phyloP scores from a whole-genome alignment of 2,113 vertebrate genomes.

The Gracilinanus agilis region DNA sequence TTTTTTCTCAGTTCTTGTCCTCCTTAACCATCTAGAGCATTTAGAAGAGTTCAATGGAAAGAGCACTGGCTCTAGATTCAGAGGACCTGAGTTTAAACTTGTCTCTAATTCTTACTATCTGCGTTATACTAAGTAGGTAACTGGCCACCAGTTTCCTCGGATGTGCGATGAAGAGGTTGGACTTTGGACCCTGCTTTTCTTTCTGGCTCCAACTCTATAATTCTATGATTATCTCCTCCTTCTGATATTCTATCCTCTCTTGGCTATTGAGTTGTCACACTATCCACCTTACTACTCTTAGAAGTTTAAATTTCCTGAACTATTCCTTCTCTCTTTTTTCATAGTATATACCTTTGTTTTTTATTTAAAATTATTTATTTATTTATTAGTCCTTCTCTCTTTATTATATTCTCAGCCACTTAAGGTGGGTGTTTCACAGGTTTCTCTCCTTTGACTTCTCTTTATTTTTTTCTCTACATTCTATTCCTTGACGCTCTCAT shows the following conservation, averaged over 20 bases:
- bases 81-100: not conserved
- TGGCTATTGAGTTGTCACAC: not conserved
- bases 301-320: not conserved
- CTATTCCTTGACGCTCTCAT: not conserved
- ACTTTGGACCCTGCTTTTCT: not conserved
- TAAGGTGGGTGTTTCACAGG: not conserved
- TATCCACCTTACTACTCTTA: not conserved
- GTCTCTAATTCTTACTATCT: not conserved
- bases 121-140: not conserved
- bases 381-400: not conserved
- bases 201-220: not conserved
- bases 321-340: not conserved
- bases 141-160: not conserved
- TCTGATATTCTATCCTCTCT: not conserved
- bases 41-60: not conserved
- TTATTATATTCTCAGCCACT: not conserved
- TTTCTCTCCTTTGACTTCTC: not conserved
- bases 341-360: no score
- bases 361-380: no score
- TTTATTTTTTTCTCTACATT: not conserved
- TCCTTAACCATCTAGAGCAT: not conserved
- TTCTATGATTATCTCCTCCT: not conserved
- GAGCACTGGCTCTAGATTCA: not conserved
- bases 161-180: not conserved
- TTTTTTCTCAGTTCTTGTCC: not conserved